Evolutionary conservation across 2,888 invertebrate genomes (phyloP).

Genomic region (Nomada ferruginata): DNA sequence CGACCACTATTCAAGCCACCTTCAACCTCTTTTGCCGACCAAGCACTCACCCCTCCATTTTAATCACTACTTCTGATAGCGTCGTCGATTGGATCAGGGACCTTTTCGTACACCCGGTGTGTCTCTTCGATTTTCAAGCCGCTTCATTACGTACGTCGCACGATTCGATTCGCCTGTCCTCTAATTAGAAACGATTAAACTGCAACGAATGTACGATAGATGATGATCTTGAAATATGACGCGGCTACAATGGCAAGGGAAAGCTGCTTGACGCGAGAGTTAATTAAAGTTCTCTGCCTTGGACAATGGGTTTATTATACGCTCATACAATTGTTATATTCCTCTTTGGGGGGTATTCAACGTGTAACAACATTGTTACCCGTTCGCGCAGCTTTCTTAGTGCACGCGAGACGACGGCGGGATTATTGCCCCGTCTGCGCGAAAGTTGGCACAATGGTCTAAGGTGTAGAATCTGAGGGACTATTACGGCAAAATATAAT

Average conservation of each 20-base stretch:
- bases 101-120: constrained; percentile 67
- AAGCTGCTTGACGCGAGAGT: constrained; percentile 36
- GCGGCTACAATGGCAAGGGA: constrained; percentile 9
- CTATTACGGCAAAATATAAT: constrained; percentile 34
- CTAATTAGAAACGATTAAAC: background rate
- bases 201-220: background rate
- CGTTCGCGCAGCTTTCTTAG: constrained; percentile 55
- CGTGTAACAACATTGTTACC: constrained; percentile 54
- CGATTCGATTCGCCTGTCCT: background rate
- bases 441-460: constrained; percentile 63
- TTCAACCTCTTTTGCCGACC: constrained; percentile 73
- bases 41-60: constrained; percentile 75
- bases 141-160: constrained; percentile 7
- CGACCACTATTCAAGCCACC: constrained; percentile 66
- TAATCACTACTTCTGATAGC: constrained; percentile 79
- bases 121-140: constrained; percentile 53
- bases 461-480: constrained; percentile 44
- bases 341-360: constrained; percentile 60
- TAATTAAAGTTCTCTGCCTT: constrained; percentile 63
- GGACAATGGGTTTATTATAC: constrained; percentile 69
- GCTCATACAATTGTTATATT: constrained; percentile 54
- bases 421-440: constrained; percentile 58
- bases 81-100: constrained; percentile 77
- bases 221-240: background rate
- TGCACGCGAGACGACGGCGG: constrained; percentile 16